These are phyloP conservation scores for Tipula unca DNA, from an alignment of 2,888 invertebrate genomes.

Conservation along the genomic window DNA sequence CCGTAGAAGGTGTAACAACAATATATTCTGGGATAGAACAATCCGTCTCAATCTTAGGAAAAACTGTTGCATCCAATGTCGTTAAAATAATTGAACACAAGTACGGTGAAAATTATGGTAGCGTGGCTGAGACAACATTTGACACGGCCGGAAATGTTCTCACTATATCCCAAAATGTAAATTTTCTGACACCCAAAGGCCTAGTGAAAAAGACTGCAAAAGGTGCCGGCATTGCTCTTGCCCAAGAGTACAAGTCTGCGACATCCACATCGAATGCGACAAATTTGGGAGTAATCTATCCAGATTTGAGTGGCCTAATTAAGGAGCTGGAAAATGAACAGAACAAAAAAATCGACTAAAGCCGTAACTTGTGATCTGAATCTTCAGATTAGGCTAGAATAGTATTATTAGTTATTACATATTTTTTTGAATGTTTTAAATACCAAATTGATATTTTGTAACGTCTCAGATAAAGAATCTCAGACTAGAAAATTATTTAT, in stretches of 20 bases:
- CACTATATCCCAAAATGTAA: slow-evolving; percentile 54
- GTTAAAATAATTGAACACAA: slow-evolving; percentile 64
- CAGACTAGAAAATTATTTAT: neutral
- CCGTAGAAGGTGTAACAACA: slow-evolving; percentile 60
- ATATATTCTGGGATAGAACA: slow-evolving; percentile 62
- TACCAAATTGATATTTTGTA: neutral
- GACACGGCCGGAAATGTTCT: slow-evolving; percentile 62
- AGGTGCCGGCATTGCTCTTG: slow-evolving; percentile 50
- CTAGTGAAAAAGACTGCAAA: slow-evolving; percentile 55
- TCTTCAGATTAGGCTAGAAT: neutral
- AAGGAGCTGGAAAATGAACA: neutral
- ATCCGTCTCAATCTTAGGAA: slow-evolving; percentile 58
- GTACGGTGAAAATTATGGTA: slow-evolving; percentile 59
- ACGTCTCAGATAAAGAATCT: neutral
- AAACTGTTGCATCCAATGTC: slow-evolving; percentile 58
- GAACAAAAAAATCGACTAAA: neutral
- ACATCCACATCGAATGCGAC: slow-evolving; percentile 22
- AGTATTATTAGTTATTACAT: neutral
- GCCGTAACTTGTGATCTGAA: neutral
- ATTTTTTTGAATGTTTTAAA: neutral
- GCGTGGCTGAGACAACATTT: slow-evolving; percentile 55
- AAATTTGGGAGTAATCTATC: slow-evolving; percentile 34
- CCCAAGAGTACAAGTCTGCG: slow-evolving; percentile 38
- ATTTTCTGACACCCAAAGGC: slow-evolving; percentile 57
- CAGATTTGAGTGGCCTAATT: slow-evolving; percentile 30